Base-by-base conservation (phyloP, 2,113 vertebrate genomes). In the Eptatretus burgeri region DNA sequence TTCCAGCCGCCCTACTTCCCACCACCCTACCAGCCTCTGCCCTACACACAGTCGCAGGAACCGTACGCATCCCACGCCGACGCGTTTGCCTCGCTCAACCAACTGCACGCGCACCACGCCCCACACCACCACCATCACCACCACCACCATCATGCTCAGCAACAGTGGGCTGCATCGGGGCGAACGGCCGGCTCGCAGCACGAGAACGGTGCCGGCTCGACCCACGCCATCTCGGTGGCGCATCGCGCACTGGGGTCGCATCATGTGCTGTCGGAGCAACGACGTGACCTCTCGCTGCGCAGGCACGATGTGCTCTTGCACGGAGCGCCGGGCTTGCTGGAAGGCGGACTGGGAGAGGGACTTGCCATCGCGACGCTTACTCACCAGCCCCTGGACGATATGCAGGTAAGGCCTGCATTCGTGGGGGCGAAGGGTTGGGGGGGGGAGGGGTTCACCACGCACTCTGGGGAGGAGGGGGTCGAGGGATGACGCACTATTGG, bases 1-100 rank as follows among this genome's bases (percentile, higher is more conserved):
- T 66, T 66, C 62, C 65, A 66, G 65, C 65, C 65, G 65, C 65
- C 65, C 13, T 66, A 66, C 14, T 66, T 66, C 65, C 65, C 65
- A n/a, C 65, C 65, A 18, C 65, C 65, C 19, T 66, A 66, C 65
- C 65, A 66, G 62, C 65, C 65, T 11, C 62, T 66, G 50, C 60
- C 65, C 62, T 66, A 66, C 51, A 51, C 65, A 13, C 65, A 66
- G 65, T 63, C 56, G 50, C 65, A 66, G 65, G 65, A 66, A n/a
- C 50, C 62, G 17, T 66, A 66, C 65, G 62, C 49, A 20, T 51
- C 62, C 62, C 56, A 52, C 62, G 52, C 51, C 62, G 65, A 66
- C 63, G 60, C 65, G 19, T 66, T 63, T 51, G 51, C 60, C 19
- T 51, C 63, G 65, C n/a, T 62, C 50, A 66, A 62, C 60, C 65